Percentiles rank a stretch among this genome's conserved stretches.
phyloP scores from a whole-genome alignment of 2,113 vertebrate species.

The Nothobranchius kuhntae region DNA sequence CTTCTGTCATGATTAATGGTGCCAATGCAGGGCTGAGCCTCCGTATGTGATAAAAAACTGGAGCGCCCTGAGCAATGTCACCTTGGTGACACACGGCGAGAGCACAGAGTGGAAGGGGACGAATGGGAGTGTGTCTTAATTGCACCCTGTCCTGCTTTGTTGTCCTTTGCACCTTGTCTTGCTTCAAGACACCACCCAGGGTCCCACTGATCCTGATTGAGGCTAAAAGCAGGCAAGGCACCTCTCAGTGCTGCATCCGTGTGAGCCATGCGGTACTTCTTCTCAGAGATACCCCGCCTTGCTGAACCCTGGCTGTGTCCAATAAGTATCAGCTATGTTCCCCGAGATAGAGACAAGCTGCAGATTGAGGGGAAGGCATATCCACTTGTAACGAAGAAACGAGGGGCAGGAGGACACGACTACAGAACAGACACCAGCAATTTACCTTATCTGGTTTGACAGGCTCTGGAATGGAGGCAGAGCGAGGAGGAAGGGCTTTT shows the following conservation, averaged over 20 bases:
- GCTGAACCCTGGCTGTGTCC: conserved; percentile 51
- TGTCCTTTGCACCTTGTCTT: conserved; percentile 54
- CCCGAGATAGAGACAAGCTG: conserved; percentile 51
- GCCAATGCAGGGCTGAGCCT: conserved; percentile 39
- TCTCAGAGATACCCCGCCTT: conserved; percentile 27
- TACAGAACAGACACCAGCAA: conserved; percentile 65
- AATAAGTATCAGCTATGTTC: conserved; percentile 54
- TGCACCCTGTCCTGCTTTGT: conserved; percentile 64
- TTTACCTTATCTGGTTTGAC: conserved; percentile 67
- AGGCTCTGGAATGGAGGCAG: conserved; percentile 49
- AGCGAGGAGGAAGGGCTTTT: conserved; percentile 26
- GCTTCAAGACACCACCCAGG: conserved; percentile 40
- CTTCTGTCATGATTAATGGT: conserved; percentile 66
- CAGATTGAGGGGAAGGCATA: conserved; percentile 52
- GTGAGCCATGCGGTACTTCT: conserved; percentile 24
- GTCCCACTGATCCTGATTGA: conserved; percentile 40
- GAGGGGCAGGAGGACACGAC: conserved; percentile 54
- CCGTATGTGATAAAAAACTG: conserved; percentile 51
- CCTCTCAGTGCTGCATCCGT: conserved; percentile 24
- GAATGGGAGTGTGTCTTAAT: conserved; percentile 62
- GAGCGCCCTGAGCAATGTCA: conserved; percentile 73
- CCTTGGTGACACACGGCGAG: conserved; percentile 70
- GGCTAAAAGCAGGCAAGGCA: conserved; percentile 45
- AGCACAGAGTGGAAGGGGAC: conserved; percentile 51
- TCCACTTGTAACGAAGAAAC: conserved; percentile 57